Percentiles rank a stretch among this genome's conserved stretches.
phyloP scores from a whole-genome alignment of 2,797 vertebrate species.

The Trachops cirrhosus region DNA sequence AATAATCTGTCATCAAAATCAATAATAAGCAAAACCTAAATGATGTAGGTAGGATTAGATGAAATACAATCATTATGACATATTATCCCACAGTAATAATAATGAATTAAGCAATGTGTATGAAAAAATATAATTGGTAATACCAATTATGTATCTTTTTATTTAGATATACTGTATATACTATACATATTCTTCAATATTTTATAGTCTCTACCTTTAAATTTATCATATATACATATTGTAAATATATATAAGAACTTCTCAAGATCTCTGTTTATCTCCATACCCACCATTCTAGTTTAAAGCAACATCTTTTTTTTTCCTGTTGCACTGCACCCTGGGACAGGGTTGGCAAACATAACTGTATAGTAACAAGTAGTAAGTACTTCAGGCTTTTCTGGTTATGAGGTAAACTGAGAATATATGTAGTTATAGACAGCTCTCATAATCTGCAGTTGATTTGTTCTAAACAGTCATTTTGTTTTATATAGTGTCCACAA shows the following conservation, averaged over 20 bases:
- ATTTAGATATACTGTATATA: neutral
- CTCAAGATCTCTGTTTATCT: neutral
- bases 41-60: neutral
- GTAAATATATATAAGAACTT: neutral
- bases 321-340: neutral
- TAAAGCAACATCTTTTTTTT: neutral
- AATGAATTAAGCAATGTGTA: neutral
- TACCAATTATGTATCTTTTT: neutral
- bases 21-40: neutral
- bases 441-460: neutral
- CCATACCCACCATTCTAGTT: neutral
- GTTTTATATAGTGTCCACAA: neutral
- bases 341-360: neutral
- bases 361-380: neutral
- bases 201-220: neutral
- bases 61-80: neutral
- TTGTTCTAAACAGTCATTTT: neutral
- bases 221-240: neutral
- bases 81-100: neutral
- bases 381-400: neutral
- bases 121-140: neutral
- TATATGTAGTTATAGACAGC: neutral
- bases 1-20: neutral
- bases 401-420: neutral
- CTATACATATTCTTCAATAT: neutral